Conservation (phyloP, 1,140 invertebrate genomes). For the Odontomachus brunneus region DNA sequence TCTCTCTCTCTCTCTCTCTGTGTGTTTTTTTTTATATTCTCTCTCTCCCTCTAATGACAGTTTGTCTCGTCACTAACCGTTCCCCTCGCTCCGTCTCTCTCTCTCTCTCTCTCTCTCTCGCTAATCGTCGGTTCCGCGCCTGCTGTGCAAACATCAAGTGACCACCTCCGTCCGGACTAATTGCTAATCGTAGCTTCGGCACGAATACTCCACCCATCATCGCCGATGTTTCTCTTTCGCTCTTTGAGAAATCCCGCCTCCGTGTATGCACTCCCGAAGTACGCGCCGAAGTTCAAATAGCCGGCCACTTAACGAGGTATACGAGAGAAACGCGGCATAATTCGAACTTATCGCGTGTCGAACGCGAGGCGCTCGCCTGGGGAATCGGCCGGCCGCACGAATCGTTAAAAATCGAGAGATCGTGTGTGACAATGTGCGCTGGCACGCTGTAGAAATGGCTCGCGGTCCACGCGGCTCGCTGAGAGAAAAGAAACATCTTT, state of each 20-base stretch:
- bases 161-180: constrained; percentile 69
- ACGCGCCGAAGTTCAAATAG: constrained; percentile 32
- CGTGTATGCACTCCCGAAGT: constrained; percentile 27
- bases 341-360: constrained; percentile 35
- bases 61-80: constrained; percentile 30
- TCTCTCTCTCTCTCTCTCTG: not conserved
- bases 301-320: constrained; percentile 31
- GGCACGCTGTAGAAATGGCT: too few relatives aligned
- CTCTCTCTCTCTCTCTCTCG: constrained; percentile 52
- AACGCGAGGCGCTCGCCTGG: constrained; percentile 1
- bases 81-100: not conserved
- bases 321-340: constrained; percentile 23
- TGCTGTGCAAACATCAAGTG: constrained; percentile 74
- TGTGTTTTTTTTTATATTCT: not conserved
- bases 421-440: too few relatives aligned
- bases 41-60: constrained; percentile 11
- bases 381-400: not conserved
- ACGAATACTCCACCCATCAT: constrained; percentile 39
- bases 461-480: too few relatives aligned
- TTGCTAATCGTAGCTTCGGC: constrained; percentile 75
- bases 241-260: constrained; percentile 31
- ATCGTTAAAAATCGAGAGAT: constrained; percentile 40
- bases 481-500: too few relatives aligned
- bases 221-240: constrained; percentile 51
- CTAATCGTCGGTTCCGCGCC: constrained; percentile 71